These are phyloP conservation scores for Hippocampus mohnikei DNA, from an alignment of 2,113 vertebrate genomes.

Conservation along the genomic window DNA sequence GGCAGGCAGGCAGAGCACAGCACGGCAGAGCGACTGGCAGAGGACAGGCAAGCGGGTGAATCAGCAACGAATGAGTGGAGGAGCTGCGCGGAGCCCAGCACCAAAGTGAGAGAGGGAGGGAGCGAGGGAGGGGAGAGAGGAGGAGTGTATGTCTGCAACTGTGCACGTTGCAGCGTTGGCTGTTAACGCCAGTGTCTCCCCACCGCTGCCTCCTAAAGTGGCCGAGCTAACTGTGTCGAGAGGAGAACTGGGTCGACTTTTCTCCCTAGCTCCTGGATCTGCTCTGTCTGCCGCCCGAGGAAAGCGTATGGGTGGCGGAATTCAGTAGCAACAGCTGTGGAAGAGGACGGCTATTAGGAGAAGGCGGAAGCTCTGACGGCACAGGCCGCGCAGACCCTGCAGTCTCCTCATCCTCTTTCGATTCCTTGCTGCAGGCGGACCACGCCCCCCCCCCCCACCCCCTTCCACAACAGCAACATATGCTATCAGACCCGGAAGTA, in stretches of 20 bases:
- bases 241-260: conserved; percentile 47
- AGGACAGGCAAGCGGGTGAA: conserved; percentile 62
- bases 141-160: conserved; percentile 38
- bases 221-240: conserved; percentile 37
- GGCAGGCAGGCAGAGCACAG: conserved; percentile 62
- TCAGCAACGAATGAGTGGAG: conserved; percentile 64
- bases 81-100: conserved; percentile 57
- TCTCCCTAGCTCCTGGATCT: conserved; percentile 58
- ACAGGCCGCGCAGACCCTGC: conserved; percentile 59
- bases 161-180: conserved; percentile 55
- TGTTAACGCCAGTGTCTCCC: conserved; percentile 65
- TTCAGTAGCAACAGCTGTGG: conserved; percentile 68
- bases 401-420: conserved; percentile 54
- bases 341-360: conserved; percentile 31
- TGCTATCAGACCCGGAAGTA: conserved; percentile 29
- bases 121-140: conserved; percentile 44
- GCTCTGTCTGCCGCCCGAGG: conserved; percentile 57
- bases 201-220: conserved; percentile 59
- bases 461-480: conserved; percentile 29
- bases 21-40: conserved; percentile 62
- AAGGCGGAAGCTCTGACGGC: conserved; percentile 43
- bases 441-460: conserved; percentile 49
- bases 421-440: conserved; percentile 34
- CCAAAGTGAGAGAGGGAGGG: conserved; percentile 45
- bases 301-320: conserved; percentile 44